Conservation (phyloP, 2,113 vertebrate genomes). For the Potamarius usumacintae region DNA sequence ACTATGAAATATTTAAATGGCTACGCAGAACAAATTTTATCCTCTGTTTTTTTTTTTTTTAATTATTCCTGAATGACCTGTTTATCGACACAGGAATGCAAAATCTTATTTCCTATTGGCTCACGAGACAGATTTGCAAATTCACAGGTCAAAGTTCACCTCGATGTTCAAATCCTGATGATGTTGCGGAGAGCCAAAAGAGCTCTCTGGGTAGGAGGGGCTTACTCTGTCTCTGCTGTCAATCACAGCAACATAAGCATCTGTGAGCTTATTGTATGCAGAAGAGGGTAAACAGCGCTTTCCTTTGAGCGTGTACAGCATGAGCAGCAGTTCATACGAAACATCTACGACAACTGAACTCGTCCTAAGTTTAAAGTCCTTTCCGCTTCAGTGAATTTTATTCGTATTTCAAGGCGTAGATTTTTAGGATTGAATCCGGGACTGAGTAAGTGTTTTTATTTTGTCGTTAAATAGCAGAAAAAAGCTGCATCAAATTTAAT, state of each 20-base stretch:
- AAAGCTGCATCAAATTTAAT: no score
- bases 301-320: background rate
- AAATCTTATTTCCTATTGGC: no score
- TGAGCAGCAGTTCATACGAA: background rate
- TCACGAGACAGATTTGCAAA: background rate
- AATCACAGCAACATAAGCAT: background rate
- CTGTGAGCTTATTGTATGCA: background rate
- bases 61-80: background rate
- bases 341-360: background rate
- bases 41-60: no score
- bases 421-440: background rate
- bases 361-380: background rate
- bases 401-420: background rate
- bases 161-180: background rate
- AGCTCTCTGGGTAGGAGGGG: background rate
- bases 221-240: background rate
- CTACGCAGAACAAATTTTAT: background rate
- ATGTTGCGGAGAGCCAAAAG: background rate
- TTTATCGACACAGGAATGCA: background rate
- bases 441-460: background rate
- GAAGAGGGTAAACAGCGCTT: background rate
- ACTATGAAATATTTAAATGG: no score
- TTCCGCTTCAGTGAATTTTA: background rate
- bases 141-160: background rate
- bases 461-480: background rate